phyloP scores from a whole-genome alignment of 2,797 vertebrate species.

The Notolepis coatsorum region DNA sequence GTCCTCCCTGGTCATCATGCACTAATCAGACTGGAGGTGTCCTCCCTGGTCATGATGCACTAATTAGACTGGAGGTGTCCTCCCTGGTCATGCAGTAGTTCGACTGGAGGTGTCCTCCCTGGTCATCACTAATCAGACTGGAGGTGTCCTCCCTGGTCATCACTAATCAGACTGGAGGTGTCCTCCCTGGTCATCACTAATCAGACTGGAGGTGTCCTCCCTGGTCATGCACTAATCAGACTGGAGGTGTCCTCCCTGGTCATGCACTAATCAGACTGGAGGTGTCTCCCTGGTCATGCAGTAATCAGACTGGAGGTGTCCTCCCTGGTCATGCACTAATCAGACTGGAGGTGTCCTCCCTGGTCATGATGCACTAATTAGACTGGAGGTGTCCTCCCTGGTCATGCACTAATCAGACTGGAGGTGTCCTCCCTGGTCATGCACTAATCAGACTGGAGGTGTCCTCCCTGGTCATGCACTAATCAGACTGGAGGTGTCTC shows the following conservation, averaged over 20 bases:
- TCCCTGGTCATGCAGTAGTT: slow-evolving; percentile 14
- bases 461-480: slow-evolving; percentile 12
- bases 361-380: slow-evolving; percentile 7
- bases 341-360: slow-evolving; percentile 30
- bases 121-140: slow-evolving; percentile 7
- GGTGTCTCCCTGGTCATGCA: slow-evolving; percentile 23
- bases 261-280: slow-evolving; percentile 12
- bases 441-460: slow-evolving; percentile 25
- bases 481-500: slow-evolving; percentile 26
- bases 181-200: slow-evolving; percentile 22
- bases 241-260: slow-evolving; percentile 36
- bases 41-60: no score
- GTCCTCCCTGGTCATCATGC: slow-evolving; percentile 6
- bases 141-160: slow-evolving; percentile 44
- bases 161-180: slow-evolving; percentile 27
- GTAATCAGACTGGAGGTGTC: slow-evolving; percentile 28
- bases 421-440: slow-evolving; percentile 37
- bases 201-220: slow-evolving; percentile 30
- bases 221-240: slow-evolving; percentile 6
- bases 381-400: slow-evolving; percentile 33
- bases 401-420: slow-evolving; percentile 2
- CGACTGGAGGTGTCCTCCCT: slow-evolving; percentile 32
- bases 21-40: slow-evolving; percentile 29
- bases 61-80: slow-evolving; percentile 28
- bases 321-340: slow-evolving; percentile 16